A percentile compares a stretch with the other conserved stretches of the same genome.
These are phyloP conservation scores for Xenotilapia leptura DNA, from an alignment of 2,113 vertebrate species.

Conservation along the genomic window DNA sequence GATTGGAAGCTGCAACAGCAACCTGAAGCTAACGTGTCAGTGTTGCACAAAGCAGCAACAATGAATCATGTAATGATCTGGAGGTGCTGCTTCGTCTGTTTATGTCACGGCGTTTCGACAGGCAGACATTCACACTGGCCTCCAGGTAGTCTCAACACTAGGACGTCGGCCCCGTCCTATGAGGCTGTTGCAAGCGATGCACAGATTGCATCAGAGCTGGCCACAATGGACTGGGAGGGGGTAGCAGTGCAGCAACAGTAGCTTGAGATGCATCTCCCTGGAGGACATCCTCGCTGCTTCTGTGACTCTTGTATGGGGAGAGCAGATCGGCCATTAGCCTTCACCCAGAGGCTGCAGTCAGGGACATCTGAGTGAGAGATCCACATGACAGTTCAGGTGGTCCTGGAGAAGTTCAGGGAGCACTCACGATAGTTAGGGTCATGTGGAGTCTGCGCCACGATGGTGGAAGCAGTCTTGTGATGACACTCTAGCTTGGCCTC, in stretches of 20 bases:
- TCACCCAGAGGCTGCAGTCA: background rate
- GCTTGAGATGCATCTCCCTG: background rate
- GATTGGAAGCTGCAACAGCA: background rate
- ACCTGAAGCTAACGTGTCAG: background rate
- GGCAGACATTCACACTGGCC: background rate
- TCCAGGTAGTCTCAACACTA: background rate
- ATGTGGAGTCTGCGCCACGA: background rate
- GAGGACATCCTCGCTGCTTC: background rate
- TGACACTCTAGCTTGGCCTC: background rate
- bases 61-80: background rate
- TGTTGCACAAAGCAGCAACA: background rate
- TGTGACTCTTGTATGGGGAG: background rate
- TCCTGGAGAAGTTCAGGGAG: background rate
- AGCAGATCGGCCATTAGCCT: background rate
- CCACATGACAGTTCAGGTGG: background rate
- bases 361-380: background rate
- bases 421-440: background rate
- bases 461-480: background rate
- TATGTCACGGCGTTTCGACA: background rate
- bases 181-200: background rate
- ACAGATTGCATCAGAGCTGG: background rate
- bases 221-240: background rate
- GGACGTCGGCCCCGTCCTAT: rapidly evolving
- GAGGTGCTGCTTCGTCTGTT: background rate
- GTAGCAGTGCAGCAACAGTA: background rate